Percentiles rank a stretch among this genome's conserved stretches.
These are phyloP conservation scores for Pangasianodon hypophthalmus DNA, from an alignment of 2,113 vertebrate species.

Conservation along the genomic window DNA sequence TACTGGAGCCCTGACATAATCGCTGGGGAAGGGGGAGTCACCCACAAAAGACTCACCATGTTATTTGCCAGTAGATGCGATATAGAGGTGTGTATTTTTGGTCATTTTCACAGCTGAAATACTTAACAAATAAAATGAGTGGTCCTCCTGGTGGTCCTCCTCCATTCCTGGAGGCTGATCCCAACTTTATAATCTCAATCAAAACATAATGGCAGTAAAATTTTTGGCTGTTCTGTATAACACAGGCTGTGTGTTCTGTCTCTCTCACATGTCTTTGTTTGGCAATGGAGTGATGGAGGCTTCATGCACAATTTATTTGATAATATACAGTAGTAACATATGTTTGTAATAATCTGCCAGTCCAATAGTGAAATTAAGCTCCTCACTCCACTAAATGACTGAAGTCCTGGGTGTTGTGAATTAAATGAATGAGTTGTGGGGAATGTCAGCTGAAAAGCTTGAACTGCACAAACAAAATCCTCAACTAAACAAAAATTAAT, in stretches of 20 bases:
- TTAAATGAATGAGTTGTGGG: not conserved
- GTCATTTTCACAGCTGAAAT: not conserved
- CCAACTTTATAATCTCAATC: not conserved
- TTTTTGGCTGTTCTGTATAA: not conserved
- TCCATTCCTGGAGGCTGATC: not conserved
- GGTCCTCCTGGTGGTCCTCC: no score
- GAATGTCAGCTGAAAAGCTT: not conserved
- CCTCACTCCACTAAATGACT: not conserved
- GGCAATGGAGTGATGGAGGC: not conserved
- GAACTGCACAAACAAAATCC: not conserved
- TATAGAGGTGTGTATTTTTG: not conserved
- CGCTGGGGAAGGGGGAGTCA: not conserved
- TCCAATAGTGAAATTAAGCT: not conserved
- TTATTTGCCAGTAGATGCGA: not conserved
- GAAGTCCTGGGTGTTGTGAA: not conserved
- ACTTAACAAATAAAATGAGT: not conserved
- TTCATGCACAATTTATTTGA: not conserved
- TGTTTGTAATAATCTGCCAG: not conserved
- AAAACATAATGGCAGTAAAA: constrained; percentile 3
- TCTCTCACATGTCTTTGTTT: not conserved
- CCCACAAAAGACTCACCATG: not conserved
- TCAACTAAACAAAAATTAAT: not conserved
- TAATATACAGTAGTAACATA: not conserved
- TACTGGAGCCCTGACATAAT: not conserved
- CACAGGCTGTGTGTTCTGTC: not conserved